phyloP scores from a whole-genome alignment of 53 echinoderm and acorn worm species.

The Crossaster papposus region DNA sequence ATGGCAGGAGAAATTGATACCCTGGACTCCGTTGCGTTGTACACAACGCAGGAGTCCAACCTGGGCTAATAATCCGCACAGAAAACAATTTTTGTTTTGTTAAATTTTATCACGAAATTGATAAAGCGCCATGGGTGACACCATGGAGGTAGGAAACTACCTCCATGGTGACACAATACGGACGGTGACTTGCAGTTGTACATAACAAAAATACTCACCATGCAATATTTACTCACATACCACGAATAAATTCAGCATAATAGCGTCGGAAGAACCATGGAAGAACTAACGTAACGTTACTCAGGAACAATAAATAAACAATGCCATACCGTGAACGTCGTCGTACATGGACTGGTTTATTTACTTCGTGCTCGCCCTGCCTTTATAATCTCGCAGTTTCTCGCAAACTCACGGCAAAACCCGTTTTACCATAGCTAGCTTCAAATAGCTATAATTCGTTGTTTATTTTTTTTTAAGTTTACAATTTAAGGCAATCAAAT shows the following conservation, averaged over 20 bases:
- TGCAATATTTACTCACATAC: not conserved
- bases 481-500: not conserved
- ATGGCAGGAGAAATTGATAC: no score
- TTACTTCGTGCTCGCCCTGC: slow-evolving; percentile 29
- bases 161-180: no score
- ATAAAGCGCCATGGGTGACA: not conserved
- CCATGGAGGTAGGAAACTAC: no score
- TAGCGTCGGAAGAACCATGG: not conserved
- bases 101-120: slow-evolving; percentile 3
- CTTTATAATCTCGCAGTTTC: slow-evolving; percentile 44
- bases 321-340: not conserved
- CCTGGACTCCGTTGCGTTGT: no score
- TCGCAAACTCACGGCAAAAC: slow-evolving; percentile 15
- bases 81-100: not conserved
- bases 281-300: no score
- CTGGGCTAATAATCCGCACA: not conserved
- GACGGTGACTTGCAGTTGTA: no score
- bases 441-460: not conserved
- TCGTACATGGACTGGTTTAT: not conserved
- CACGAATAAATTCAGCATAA: not conserved
- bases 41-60: no score
- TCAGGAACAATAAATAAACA: not conserved
- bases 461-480: not conserved
- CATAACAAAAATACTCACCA: not conserved
- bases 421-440: slow-evolving; percentile 18